phyloP scores from a whole-genome alignment of 37 sponge, comb jelly and placozoan genomes.

The Corticium candelabrum region DNA sequence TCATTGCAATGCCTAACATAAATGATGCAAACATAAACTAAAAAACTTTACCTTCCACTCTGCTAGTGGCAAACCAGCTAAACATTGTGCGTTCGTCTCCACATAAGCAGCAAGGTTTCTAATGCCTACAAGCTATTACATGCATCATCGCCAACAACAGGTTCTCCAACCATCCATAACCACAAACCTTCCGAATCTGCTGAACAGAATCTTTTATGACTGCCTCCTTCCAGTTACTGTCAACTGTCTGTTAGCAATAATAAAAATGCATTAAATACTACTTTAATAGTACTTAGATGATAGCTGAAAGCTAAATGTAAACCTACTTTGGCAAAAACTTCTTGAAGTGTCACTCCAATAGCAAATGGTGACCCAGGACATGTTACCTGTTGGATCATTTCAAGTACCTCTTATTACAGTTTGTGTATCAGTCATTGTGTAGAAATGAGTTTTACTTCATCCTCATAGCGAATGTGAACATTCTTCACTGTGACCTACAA shows the following conservation, averaged over 20 bases:
- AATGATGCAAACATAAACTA: no score
- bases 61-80: neutral
- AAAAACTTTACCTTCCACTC: conserved; percentile 10
- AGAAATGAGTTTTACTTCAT: conserved; percentile 39
- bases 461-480: conserved; percentile 66
- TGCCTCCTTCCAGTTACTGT: neutral
- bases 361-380: conserved; percentile 31
- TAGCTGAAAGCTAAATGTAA: no score
- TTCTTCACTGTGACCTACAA: conserved; percentile 48
- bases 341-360: conserved; percentile 47
- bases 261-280: no score
- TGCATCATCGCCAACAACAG: neutral
- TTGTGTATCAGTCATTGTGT: no score
- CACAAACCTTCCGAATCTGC: neutral
- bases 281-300: no score
- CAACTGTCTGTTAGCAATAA: neutral
- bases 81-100: neutral
- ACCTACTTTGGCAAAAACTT: conserved; percentile 43
- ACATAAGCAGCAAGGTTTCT: neutral
- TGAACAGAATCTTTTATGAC: neutral
- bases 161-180: neutral
- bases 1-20: no score
- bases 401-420: no score
- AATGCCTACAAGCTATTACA: neutral
- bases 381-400: no score